Base-by-base conservation (phyloP, 2,888 invertebrate species). In the Embidobia sp. region DNA sequence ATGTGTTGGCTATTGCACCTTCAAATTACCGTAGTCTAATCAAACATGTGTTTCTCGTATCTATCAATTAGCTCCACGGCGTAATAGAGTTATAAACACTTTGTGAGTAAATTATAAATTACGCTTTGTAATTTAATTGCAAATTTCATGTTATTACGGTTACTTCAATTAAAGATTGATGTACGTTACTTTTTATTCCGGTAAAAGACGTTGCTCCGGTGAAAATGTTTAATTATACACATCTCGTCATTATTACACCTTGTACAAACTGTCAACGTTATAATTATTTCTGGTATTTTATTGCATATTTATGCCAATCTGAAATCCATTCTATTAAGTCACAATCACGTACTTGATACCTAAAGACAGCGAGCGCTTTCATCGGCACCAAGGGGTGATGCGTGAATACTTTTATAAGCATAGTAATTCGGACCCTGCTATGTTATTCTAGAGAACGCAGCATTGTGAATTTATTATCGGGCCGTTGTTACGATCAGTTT, bases 321-420 rank as follows among this genome's bases (percentile, higher is more conserved):
- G 44, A 82, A 86, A 87, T 84, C 85, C 84, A 74, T 70, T 61
- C 55, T 79, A 80, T 70, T 69, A 75, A 80, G 81, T 81, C 78
- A 72, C 77, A 81, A 84, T 86, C 87, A 86, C 86, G 87, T 78
- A 77, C 81, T 79, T 81, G 83, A 83, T 87, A 85, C 85, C 80
- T 77, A 18, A 22, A 35, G 55, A 67, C 42, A 66, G 59, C 31
- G 51, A 72, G 72, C 8, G 76, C 70, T 69, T 70, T 59, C 55
- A 78, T 48, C 66, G 74, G 49, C 48, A 26, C 53, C 42, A 27
- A 69, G 73, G 74, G 74, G 48, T 63, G 61, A 74, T 44, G 55
- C 15, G 26, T 83, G 83, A 83, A 83, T 83, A 75, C 80, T 83
- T 81, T 82, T 80, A 59, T 79, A 66, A 72, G 78, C 75, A 79